phyloP scores from a whole-genome alignment of 35 echinoderm and acorn worm species.

The Diadema setosum region DNA sequence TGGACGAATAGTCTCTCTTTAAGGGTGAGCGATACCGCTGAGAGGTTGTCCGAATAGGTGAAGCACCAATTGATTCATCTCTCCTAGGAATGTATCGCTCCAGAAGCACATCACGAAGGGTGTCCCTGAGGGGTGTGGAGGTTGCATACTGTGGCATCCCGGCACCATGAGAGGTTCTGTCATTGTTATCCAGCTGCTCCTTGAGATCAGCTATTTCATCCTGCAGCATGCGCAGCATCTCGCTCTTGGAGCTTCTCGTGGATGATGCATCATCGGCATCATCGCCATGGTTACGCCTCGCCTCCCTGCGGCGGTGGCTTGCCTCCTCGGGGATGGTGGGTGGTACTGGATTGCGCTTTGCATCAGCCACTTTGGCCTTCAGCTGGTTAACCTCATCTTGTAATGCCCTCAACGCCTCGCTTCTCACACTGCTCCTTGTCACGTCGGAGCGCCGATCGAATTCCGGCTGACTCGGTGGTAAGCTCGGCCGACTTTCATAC shows the following conservation, averaged over 20 bases:
- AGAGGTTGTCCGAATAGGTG: neutral
- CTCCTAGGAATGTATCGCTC: constrained; percentile 33
- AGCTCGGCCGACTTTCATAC: neutral
- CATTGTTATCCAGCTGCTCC: neutral
- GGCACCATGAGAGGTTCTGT: neutral
- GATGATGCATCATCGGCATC: neutral
- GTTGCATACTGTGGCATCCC: neutral
- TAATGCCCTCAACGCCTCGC: constrained; percentile 39
- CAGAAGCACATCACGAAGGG: constrained; percentile 35
- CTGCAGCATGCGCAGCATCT: constrained; percentile 36
- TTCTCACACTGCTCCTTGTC: constrained; percentile 63
- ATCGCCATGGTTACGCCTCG: neutral
- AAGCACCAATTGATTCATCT: neutral
- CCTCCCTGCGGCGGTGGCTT: neutral
- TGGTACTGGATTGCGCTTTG: neutral
- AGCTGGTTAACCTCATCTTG: constrained; percentile 54
- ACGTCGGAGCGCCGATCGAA: constrained; percentile 43
- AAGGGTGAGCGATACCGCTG: neutral
- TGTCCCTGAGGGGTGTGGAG: constrained; percentile 29
- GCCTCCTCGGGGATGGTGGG: neutral
- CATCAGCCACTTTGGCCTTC: constrained; percentile 22
- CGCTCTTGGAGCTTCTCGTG: constrained; percentile 15
- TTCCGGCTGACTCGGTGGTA: neutral
- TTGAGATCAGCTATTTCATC: constrained; percentile 49
- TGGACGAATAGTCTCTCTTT: neutral